phyloP scores from a whole-genome alignment of 2,113 vertebrate species.

The Ptychochromis oligacanthus region DNA sequence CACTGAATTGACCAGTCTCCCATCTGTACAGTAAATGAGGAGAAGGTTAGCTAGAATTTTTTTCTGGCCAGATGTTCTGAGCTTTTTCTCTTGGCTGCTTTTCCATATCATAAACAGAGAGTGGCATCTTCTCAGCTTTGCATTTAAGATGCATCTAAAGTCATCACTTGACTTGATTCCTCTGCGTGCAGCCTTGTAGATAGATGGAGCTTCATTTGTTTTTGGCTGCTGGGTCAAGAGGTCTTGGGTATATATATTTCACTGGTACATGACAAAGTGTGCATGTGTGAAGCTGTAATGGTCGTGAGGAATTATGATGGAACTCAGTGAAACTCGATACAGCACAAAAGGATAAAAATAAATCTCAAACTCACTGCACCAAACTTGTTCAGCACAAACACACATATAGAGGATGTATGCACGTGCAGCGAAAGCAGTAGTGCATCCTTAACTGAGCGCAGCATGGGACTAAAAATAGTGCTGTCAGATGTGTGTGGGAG shows the following conservation, averaged over 20 bases:
- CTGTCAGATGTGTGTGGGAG: conserved; percentile 33
- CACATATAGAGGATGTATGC: not conserved
- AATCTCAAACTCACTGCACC: not conserved
- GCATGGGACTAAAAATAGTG: conserved; percentile 64
- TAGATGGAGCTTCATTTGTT: not conserved
- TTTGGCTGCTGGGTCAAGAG: not conserved
- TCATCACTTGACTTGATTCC: not conserved
- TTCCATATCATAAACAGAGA: not conserved
- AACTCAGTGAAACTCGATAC: not conserved
- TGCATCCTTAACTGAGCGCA: conserved; percentile 8
- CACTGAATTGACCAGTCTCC: not conserved
- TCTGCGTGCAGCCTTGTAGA: not conserved
- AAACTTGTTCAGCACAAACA: not conserved
- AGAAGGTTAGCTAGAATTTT: not conserved
- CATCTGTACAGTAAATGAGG: too few relatives aligned
- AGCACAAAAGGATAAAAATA: accelerated
- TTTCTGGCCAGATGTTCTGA: not conserved
- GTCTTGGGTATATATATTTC: not conserved
- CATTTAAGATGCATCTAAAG: not conserved
- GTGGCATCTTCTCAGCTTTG: not conserved
- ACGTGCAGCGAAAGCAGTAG: not conserved
- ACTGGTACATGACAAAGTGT: not conserved
- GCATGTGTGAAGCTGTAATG: not conserved
- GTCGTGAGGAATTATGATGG: not conserved
- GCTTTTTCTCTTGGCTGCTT: not conserved